A percentile compares a stretch with the other conserved stretches of the same genome.
These are phyloP conservation scores for Chaunax sp. DNA, from an alignment of 2,797 vertebrate species.

Conservation along the genomic window DNA sequence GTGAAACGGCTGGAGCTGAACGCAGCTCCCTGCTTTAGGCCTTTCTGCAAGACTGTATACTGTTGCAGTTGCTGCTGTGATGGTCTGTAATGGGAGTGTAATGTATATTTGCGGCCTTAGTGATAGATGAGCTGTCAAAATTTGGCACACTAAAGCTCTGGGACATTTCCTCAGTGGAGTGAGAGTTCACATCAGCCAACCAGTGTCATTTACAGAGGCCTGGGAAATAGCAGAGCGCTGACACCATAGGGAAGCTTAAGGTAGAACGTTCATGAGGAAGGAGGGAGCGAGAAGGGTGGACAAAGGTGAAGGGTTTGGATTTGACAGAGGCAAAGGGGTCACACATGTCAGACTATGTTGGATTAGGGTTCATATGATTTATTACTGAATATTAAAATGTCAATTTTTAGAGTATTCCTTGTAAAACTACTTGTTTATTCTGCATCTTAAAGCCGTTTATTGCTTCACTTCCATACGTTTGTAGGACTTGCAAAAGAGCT, in stretches of 20 bases:
- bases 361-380: not conserved
- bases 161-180: conserved; percentile 81
- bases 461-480: not conserved
- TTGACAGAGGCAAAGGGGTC: conserved; percentile 25
- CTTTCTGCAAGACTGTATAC: conserved; percentile 42
- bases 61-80: conserved; percentile 61
- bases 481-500: not conserved
- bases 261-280: conserved; percentile 59
- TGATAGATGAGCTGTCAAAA: conserved; percentile 77
- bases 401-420: conserved; percentile 13
- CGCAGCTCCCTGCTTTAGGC: conserved; percentile 22
- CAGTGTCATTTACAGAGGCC: conserved; percentile 81
- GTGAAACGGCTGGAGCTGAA: conserved; percentile 29
- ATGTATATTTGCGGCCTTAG: conserved; percentile 74
- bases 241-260: conserved; percentile 66
- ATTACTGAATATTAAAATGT: not conserved
- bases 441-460: not conserved
- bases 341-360: conserved; percentile 1
- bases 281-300: conserved; percentile 34
- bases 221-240: conserved; percentile 83
- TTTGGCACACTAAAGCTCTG: conserved; percentile 72
- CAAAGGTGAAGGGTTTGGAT: conserved; percentile 34
- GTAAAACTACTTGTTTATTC: not conserved
- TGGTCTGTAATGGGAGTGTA: conserved; percentile 74
- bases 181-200: conserved; percentile 81